Conservation (phyloP, 2,888 invertebrate genomes). For the Melanostoma mellinum region DNA sequence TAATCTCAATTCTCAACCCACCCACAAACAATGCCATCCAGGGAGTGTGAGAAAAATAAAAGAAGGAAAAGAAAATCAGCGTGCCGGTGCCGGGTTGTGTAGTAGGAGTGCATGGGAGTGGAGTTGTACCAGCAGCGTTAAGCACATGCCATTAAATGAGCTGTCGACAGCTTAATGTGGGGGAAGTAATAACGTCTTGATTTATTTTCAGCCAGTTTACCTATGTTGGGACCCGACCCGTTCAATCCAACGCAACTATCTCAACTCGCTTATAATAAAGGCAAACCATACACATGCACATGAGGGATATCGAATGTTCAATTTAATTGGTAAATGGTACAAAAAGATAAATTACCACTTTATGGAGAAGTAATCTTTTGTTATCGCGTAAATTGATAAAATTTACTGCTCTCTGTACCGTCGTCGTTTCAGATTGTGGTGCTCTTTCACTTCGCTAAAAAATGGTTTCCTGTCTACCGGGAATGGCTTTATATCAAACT, state of each 20-base stretch:
- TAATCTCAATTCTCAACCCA: neutral
- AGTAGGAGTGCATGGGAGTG: conserved; percentile 39
- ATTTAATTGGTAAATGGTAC: conserved; percentile 73
- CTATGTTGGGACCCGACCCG: conserved; percentile 40
- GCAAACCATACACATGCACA: conserved; percentile 20
- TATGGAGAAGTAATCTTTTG: conserved; percentile 73
- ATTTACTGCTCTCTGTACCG: conserved; percentile 61
- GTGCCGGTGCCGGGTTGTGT: conserved; percentile 11
- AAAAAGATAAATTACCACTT: conserved; percentile 73
- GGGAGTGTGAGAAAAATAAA: conserved; percentile 32
- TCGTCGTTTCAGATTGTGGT: neutral
- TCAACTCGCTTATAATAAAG: conserved; percentile 6
- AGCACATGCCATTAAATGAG: conserved; percentile 73
- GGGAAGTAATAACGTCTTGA: conserved; percentile 73
- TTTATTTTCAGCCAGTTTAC: conserved; percentile 66
- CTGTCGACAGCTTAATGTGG: conserved; percentile 73
- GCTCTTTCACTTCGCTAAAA: conserved; percentile 3
- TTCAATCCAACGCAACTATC: conserved; percentile 47
- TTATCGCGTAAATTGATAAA: conserved; percentile 73
- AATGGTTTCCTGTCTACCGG: neutral
- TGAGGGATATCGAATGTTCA: conserved; percentile 70
- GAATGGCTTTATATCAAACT: neutral
- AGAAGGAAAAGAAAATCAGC: conserved; percentile 32
- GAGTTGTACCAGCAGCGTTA: conserved; percentile 66
- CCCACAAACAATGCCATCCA: conserved; percentile 8